A percentile compares a stretch with the other conserved stretches of the same genome.
Conservation (phyloP, 2,113 vertebrate genomes). For the Amphiprion ocellaris region DNA sequence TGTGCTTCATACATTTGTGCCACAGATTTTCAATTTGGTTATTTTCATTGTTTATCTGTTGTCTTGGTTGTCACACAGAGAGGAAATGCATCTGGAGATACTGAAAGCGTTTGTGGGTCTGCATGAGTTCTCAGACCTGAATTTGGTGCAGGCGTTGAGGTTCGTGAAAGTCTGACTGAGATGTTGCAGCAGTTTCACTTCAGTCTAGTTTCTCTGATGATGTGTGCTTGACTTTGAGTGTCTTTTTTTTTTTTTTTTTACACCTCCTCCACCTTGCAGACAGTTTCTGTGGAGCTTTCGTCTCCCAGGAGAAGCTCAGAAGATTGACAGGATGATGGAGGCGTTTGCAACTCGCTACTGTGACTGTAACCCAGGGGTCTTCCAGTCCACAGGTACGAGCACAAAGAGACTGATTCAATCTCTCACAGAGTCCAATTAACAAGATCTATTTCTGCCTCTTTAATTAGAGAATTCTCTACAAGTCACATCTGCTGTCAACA, state of each 20-base stretch:
- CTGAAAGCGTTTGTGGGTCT: constrained; percentile 93
- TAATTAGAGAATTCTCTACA: background rate
- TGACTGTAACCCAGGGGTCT: constrained; percentile 90
- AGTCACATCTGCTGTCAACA: background rate
- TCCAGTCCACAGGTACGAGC: constrained; percentile 91
- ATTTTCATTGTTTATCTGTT: background rate
- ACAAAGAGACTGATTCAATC: background rate
- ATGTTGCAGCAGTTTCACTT: constrained; percentile 13
- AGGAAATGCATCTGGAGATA: constrained; percentile 89
- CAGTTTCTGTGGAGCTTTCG: constrained; percentile 98
- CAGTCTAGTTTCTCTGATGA: background rate
- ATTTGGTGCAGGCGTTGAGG: constrained; percentile 96
- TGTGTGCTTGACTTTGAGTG: background rate
- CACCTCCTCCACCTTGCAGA: constrained; percentile 72
- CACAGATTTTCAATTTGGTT: background rate
- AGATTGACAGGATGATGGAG: constrained; percentile 99
- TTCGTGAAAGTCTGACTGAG: constrained; percentile 68
- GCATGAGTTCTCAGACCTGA: constrained; percentile 94
- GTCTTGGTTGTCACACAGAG: constrained; percentile 74
- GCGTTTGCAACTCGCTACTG: constrained; percentile 94
- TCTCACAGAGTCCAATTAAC: constrained; percentile 25
- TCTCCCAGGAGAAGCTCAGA: constrained; percentile 96
- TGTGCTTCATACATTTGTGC: no score
- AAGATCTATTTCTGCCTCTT: background rate
- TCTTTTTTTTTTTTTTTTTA: background rate